Evolutionary conservation across 2,797 vertebrate genomes (phyloP), one percentile per base, ranked within the genome.

Genomic region (Pitangus sulphuratus): DNA sequence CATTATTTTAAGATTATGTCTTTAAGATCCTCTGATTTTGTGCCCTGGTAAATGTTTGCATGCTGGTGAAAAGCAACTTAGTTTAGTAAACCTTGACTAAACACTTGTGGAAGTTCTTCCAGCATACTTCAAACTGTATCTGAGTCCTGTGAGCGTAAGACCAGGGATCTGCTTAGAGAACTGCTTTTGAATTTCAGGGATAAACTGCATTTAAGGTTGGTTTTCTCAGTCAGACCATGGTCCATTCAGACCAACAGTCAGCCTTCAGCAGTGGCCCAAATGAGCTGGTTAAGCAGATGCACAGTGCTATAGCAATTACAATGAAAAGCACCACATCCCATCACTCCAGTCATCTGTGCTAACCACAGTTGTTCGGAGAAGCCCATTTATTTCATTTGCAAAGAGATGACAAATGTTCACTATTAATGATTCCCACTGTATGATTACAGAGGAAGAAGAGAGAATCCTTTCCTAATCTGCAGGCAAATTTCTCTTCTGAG

Each of bases 1-100:
- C 42, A 33, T 91, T 93, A 83, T 95, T 94, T 94, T 92, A 94
- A 93, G 70, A 85, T 87, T 77, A 74, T 24, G 24, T 48, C 61
- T 56, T 88, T 80, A 80, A 79, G 58, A 77, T 79, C 74, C 44
- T 91, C 72, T 74, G 51, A 51, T 93, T 95, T 60, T 88, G 8
- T 90, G 78, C 66, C 54, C 69, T 66, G 31, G 24, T 74, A 93
- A 91, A 89, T 83, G 48, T 51, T 93, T n/a, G 8, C 44, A 64
- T 82, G 75, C 62, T 90, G 62, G 90, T 93, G 53, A 66, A 87
- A 91, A 77, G 45, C 14, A 11, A 25, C 25, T 92, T 80, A 51
- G 30, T 85, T 90, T 68, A 78, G 37, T 61, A 91, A 93, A 81
- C 13, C 28, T 87, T 87, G 60, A 21, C 60, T 70, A 53, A 87